Evolutionary conservation across 2,888 invertebrate genomes (phyloP).

Genomic region (Ophion ventricosus): DNA sequence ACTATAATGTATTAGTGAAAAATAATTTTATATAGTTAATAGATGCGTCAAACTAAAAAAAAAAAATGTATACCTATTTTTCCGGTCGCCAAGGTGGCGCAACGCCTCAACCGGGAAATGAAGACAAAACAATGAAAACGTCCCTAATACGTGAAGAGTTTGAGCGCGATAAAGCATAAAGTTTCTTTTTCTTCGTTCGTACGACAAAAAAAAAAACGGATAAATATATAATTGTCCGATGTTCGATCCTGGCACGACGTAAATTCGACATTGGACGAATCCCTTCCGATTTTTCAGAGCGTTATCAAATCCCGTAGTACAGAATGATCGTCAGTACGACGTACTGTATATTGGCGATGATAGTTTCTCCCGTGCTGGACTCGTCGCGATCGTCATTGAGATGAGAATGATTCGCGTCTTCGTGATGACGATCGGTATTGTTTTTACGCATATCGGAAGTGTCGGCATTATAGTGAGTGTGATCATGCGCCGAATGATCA

Average conservation of each 20-base stretch:
- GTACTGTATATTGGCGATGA: conserved; percentile 77
- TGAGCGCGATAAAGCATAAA: conserved; percentile 1
- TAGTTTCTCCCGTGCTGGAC: conserved; percentile 72
- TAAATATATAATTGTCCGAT: neutral
- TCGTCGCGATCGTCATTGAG: conserved; percentile 31
- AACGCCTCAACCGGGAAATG: conserved; percentile 24
- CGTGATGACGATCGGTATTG: conserved; percentile 47
- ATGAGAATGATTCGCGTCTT: conserved; percentile 26
- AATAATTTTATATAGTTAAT: too few relatives aligned
- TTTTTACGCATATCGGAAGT: conserved; percentile 46
- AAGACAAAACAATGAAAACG: conserved; percentile 4
- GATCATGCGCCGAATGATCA: conserved; percentile 57
- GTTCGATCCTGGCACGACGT: conserved; percentile 55
- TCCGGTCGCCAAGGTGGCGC: too few relatives aligned
- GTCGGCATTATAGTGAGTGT: conserved; percentile 60
- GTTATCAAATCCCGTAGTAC: conserved; percentile 76
- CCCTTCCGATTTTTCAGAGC: neutral
- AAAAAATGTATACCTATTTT: too few relatives aligned
- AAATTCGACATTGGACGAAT: conserved; percentile 24
- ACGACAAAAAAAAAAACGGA: conserved; percentile 7
- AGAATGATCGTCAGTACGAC: conserved; percentile 74
- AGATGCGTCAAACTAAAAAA: too few relatives aligned
- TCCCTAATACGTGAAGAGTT: neutral
- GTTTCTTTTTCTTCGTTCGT: conserved; percentile 5
- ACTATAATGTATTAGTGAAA: too few relatives aligned